Evolutionary conservation across 2,888 invertebrate species (phyloP).

Genomic region (Sphecodes monilicornis): DNA sequence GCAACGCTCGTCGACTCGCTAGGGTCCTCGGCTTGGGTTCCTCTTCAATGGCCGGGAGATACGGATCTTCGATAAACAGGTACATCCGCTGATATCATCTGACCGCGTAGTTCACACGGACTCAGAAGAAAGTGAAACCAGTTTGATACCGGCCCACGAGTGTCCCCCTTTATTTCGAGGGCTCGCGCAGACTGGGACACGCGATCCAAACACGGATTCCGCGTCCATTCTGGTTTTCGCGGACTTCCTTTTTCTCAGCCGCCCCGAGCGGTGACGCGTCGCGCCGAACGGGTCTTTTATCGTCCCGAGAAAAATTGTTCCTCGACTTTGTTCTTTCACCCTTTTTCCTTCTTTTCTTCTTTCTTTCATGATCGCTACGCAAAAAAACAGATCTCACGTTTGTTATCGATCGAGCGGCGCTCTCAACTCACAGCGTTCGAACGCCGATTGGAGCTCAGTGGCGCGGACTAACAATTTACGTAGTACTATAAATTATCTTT

Average conservation of each 20-base stretch:
- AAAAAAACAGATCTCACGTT: background rate
- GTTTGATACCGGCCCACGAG: constrained; percentile 52
- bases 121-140: constrained; percentile 68
- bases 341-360: background rate
- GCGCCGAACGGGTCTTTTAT: background rate
- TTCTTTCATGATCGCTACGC: background rate
- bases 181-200: constrained; percentile 29
- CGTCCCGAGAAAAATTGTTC: background rate
- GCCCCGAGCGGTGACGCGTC: background rate
- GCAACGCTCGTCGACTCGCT: background rate
- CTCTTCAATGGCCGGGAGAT: constrained; percentile 47
- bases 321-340: background rate
- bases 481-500: background rate
- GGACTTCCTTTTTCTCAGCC: background rate
- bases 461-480: too few species aligned
- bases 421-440: constrained; percentile 1
- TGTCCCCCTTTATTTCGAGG: constrained; percentile 52
- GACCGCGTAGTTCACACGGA: constrained; percentile 58
- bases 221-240: constrained; percentile 31
- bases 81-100: constrained; percentile 65
- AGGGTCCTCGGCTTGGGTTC: constrained; percentile 13
- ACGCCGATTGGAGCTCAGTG: too few species aligned
- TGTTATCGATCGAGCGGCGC: constrained; percentile 26
- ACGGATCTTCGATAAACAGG: constrained; percentile 65
- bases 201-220: constrained; percentile 20